Conservation (phyloP, 2,113 vertebrate genomes). For the Proteles cristata region DNA sequence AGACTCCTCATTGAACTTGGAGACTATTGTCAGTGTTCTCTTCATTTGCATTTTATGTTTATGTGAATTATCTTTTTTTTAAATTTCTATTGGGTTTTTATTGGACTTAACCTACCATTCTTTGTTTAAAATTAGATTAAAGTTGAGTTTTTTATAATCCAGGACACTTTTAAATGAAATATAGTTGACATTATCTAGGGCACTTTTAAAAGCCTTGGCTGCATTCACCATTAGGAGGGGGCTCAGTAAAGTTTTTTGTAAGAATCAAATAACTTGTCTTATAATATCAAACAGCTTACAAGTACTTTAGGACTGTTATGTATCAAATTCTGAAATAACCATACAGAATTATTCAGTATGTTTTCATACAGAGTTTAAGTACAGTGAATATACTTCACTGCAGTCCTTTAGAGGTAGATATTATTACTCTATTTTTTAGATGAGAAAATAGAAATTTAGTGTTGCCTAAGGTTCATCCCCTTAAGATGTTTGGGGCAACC, state of each 20-base stretch:
- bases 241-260: background rate
- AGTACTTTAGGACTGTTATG: background rate
- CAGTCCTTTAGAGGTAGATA: background rate
- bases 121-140: conserved; percentile 30
- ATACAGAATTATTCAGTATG: background rate
- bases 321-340: background rate
- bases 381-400: background rate
- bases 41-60: background rate
- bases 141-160: background rate
- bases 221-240: background rate
- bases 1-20: background rate
- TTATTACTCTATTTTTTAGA: background rate
- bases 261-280: background rate
- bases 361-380: background rate
- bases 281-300: background rate
- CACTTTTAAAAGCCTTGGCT: conserved; percentile 8
- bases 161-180: background rate
- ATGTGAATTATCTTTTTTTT: background rate
- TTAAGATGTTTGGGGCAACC: background rate
- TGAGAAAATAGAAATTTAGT: background rate
- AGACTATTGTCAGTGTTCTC: background rate
- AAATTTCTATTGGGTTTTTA: background rate
- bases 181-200: background rate
- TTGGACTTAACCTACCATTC: background rate
- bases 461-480: background rate